Evolutionary conservation across 1,140 invertebrate genomes (phyloP).

Genomic region (Acromyrmex charruanus): DNA sequence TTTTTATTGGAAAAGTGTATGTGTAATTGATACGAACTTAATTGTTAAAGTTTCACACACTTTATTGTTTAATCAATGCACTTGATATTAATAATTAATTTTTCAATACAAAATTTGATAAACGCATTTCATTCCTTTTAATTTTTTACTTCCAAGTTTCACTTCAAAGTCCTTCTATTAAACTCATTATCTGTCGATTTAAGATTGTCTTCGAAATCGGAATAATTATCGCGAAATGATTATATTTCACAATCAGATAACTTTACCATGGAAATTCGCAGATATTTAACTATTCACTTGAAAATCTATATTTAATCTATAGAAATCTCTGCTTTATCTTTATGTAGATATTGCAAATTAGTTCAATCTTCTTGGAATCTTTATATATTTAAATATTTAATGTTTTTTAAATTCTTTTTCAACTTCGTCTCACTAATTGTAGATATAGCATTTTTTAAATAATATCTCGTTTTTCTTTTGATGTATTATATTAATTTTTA

Average conservation of each 20-base stretch:
- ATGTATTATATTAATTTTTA: not conserved
- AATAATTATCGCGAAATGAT: constrained; percentile 12
- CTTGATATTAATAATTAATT: not conserved
- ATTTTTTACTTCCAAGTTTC: not conserved
- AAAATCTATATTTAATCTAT: not conserved
- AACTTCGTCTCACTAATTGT: not conserved
- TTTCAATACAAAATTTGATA: not conserved
- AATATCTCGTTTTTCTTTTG: not conserved
- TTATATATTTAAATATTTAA: not conserved
- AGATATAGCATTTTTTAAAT: not conserved
- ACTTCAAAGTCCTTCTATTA: not conserved
- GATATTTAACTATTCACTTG: not conserved
- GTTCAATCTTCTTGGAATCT: not conserved
- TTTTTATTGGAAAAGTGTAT: not conserved
- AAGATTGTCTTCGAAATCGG: not conserved
- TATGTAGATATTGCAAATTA: not conserved
- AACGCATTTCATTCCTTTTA: not conserved
- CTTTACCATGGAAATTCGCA: not conserved
- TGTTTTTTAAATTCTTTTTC: not conserved
- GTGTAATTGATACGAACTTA: not conserved
- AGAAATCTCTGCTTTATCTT: not conserved
- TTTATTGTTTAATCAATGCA: not conserved
- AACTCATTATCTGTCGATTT: not conserved
- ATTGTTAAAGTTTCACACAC: not conserved
- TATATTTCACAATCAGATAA: not conserved